phyloP scores from a whole-genome alignment of 2,113 vertebrate species.

The Hippocampus barbouri region DNA sequence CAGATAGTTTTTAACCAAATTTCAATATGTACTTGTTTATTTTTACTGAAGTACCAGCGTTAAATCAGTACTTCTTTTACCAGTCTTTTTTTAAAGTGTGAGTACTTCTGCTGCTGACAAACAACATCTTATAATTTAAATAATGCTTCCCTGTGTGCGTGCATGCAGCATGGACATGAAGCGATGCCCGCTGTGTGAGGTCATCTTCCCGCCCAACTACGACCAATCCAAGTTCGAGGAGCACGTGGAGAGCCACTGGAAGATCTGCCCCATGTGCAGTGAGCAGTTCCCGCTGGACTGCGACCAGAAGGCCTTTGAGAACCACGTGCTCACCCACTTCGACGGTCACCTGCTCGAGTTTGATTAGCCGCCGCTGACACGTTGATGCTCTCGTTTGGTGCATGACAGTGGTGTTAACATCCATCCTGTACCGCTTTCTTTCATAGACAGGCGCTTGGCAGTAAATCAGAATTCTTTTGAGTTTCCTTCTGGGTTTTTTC shows the following conservation, averaged over 20 bases:
- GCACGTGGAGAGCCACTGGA: constrained; percentile 98
- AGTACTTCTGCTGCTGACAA: neutral
- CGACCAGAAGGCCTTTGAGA: constrained; percentile 91
- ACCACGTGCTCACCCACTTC: constrained; percentile 94
- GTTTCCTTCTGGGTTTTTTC: neutral
- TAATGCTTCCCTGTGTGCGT: neutral
- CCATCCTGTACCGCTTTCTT: constrained; percentile 43
- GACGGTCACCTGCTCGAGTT: constrained; percentile 85
- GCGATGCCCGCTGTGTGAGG: constrained; percentile 91
- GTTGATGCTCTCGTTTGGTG: constrained; percentile 28
- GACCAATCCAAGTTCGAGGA: constrained; percentile 97
- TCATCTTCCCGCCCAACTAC: constrained; percentile 97
- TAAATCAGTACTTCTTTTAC: too few relatives aligned
- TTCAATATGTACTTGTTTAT: too few relatives aligned
- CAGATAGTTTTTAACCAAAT: too few relatives aligned
- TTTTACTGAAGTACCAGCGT: too few relatives aligned
- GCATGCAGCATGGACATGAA: constrained; percentile 83
- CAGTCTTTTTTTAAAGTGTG: too few relatives aligned
- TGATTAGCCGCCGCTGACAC: constrained; percentile 64
- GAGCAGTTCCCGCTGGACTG: constrained; percentile 96
- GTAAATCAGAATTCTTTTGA: constrained; percentile 11
- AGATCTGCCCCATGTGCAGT: constrained; percentile 96
- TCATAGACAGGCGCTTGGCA: constrained; percentile 1
- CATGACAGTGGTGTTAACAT: constrained; percentile 60
- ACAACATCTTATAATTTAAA: neutral